These are phyloP conservation scores for Myotis findleyi DNA, from an alignment of 2,797 vertebrate genomes.

Conservation along the genomic window DNA sequence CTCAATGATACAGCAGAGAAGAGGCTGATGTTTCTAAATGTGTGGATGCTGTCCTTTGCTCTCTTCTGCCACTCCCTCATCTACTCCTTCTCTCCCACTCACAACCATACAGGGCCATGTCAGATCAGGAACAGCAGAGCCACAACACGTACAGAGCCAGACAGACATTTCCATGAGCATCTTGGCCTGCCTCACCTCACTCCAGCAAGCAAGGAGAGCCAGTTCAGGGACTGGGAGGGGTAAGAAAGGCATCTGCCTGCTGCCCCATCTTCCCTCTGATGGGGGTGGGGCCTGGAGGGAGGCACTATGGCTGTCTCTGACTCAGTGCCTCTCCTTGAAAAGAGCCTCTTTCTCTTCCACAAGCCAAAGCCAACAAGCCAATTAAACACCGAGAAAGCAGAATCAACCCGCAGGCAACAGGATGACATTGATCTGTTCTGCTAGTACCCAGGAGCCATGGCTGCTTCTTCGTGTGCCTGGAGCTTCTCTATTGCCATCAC, in stretches of 20 bases:
- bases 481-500: not conserved
- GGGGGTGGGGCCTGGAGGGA: not conserved
- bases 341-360: constrained; percentile 49
- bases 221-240: not conserved
- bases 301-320: not conserved
- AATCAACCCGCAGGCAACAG: not conserved
- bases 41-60: not conserved
- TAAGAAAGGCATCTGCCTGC: not conserved
- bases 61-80: not conserved
- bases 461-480: not conserved
- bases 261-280: not conserved
- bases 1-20: not conserved
- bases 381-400: constrained; percentile 60
- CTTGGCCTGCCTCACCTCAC: not conserved
- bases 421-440: constrained; percentile 1
- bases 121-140: constrained; percentile 56
- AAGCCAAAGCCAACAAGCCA: constrained; percentile 62
- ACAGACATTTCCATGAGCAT: not conserved
- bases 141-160: not conserved
- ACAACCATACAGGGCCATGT: not conserved
- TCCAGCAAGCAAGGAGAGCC: constrained; percentile 6
- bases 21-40: not conserved
- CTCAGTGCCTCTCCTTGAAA: not conserved
- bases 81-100: accelerated
- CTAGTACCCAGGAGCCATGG: not conserved